These are phyloP conservation scores for Ectemnius lituratus DNA, from an alignment of 2,888 invertebrate genomes.

Conservation along the genomic window DNA sequence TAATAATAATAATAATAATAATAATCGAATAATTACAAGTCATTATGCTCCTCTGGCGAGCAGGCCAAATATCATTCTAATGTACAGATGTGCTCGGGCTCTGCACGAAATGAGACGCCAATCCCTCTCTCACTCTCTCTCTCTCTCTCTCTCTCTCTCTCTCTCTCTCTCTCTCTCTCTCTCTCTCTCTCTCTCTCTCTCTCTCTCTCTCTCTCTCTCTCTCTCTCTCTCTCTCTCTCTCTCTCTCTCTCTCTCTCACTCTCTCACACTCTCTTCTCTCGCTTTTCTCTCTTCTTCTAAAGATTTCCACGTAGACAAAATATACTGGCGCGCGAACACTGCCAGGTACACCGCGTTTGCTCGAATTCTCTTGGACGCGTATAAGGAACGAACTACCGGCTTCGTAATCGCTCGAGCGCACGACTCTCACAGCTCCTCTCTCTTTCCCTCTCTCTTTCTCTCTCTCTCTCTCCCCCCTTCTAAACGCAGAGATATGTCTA, in stretches of 20 bases:
- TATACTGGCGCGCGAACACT: constrained; percentile 35
- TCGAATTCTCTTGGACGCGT: constrained; percentile 37
- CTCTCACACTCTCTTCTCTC: no score
- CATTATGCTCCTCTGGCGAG: constrained; percentile 54
- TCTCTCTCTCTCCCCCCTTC: constrained; percentile 1
- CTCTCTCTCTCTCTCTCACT: constrained; percentile 2
- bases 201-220: no score
- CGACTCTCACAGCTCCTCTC: constrained; percentile 13
- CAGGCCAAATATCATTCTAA: constrained; percentile 54
- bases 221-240: no score
- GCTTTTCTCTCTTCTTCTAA: constrained; percentile 4
- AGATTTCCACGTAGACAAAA: constrained; percentile 50
- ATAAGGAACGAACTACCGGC: constrained; percentile 59
- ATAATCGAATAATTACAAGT: constrained; percentile 58
- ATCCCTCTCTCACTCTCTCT: not conserved
- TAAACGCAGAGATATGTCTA: constrained; percentile 47
- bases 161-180: not conserved
- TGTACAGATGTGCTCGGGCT: constrained; percentile 47
- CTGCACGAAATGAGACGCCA: constrained; percentile 13
- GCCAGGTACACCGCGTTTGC: constrained; percentile 27
- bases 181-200: no score
- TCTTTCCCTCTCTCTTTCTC: not conserved
- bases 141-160: not conserved
- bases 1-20: constrained; percentile 40
- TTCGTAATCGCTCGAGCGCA: constrained; percentile 28